Evolutionary conservation across 2,113 vertebrate species (phyloP).

Genomic region (Archilochus colubris): DNA sequence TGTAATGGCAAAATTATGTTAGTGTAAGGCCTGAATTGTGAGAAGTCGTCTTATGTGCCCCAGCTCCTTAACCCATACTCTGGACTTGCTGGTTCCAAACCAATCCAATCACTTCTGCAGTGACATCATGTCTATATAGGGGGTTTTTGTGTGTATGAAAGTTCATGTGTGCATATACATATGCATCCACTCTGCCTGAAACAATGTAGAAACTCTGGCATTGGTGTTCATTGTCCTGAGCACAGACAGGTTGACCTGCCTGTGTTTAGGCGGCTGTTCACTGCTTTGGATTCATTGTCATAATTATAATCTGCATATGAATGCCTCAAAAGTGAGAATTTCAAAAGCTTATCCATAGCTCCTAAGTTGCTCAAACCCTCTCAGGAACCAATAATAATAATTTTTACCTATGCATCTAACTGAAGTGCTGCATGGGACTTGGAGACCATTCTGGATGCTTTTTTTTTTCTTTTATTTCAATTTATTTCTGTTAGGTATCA

Average conservation of each 20-base stretch:
- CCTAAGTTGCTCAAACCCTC: accelerated
- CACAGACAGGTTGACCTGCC: not conserved
- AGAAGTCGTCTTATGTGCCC: not conserved
- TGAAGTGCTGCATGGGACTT: not conserved
- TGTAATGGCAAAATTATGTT: not conserved
- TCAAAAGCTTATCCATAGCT: not conserved
- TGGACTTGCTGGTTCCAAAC: not conserved
- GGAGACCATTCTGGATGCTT: not conserved
- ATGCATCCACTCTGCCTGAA: not conserved
- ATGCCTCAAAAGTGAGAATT: not conserved
- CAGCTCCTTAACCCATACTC: not conserved
- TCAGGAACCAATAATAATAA: not conserved
- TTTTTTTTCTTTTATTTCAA: not conserved
- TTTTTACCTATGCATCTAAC: not conserved
- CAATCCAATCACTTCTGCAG: not conserved
- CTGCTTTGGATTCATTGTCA: not conserved
- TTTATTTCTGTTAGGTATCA: not conserved
- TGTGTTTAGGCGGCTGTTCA: not conserved
- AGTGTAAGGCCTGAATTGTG: not conserved
- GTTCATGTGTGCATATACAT: not conserved
- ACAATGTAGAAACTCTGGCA: not conserved
- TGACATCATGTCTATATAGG: not conserved
- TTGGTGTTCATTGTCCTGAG: not conserved
- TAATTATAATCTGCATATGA: not conserved
- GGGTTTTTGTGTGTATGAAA: accelerated